These are phyloP conservation scores for Antheraea mylitta DNA, from an alignment of 1,140 invertebrate genomes.

Conservation along the genomic window DNA sequence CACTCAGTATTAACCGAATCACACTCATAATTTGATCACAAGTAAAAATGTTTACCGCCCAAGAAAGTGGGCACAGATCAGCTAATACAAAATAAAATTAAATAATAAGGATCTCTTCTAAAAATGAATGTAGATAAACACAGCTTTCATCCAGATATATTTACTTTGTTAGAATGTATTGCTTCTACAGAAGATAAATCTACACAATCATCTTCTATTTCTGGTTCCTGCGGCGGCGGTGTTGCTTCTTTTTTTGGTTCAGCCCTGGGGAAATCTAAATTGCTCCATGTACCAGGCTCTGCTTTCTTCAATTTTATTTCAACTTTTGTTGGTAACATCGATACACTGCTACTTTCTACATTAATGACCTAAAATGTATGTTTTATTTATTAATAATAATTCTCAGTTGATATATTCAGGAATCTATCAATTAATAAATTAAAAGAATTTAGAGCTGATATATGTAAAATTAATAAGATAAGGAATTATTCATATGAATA, in stretches of 20 bases:
- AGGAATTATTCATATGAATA: too few relatives aligned
- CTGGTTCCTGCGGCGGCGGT: constrained; percentile 26
- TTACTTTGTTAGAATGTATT: constrained; percentile 62
- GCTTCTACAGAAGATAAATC: constrained; percentile 72
- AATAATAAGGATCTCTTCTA: neutral
- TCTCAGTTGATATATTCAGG: too few relatives aligned
- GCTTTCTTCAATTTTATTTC: constrained; percentile 96
- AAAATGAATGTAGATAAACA: constrained; percentile 5
- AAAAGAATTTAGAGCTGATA: too few relatives aligned
- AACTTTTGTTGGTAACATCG: constrained; percentile 95
- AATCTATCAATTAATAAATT: too few relatives aligned
- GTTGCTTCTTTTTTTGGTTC: constrained; percentile 46
- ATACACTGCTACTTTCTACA: constrained; percentile 84
- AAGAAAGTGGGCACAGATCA: too few relatives aligned
- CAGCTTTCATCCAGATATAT: constrained; percentile 47
- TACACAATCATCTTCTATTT: constrained; percentile 74
- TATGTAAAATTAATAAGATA: too few relatives aligned
- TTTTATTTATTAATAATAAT: constrained; percentile 8
- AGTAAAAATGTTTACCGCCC: too few relatives aligned
- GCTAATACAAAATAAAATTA: constrained; percentile 5
- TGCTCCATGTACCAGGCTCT: constrained; percentile 90
- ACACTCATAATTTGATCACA: too few relatives aligned
- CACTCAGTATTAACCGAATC: too few relatives aligned
- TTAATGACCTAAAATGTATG: constrained; percentile 82
- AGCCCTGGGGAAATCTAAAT: constrained; percentile 83